Percentiles rank a stretch among this genome's conserved stretches.
Conservation (phyloP, 2,797 vertebrate species). For the Nothura maculosa region DNA sequence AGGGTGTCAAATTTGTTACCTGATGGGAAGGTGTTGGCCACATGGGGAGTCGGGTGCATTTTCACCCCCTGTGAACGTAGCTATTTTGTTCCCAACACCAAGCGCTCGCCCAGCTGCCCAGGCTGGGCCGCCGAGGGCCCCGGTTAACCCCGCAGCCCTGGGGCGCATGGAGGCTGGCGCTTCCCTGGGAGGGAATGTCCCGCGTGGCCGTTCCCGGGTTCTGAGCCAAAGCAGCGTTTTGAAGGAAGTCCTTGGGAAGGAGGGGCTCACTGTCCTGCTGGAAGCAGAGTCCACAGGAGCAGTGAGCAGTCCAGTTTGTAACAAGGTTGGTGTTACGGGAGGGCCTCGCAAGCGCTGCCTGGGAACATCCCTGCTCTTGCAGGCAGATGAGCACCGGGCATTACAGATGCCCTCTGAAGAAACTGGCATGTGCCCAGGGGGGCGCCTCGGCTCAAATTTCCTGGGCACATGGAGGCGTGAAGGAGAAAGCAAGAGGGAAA, state of each 20-base stretch:
- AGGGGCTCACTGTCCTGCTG: background rate
- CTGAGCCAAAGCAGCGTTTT: background rate
- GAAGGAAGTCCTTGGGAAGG: background rate
- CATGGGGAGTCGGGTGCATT: background rate
- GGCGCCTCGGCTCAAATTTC: background rate
- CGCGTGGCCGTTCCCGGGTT: background rate
- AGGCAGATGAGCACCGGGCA: constrained; percentile 32
- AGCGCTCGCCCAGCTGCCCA: background rate
- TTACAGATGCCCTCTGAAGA: constrained; percentile 43
- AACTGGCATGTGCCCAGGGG: background rate
- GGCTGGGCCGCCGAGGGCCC: accelerated
- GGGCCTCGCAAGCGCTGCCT: constrained; percentile 38
- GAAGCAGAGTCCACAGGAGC: background rate
- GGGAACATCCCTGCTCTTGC: constrained; percentile 26
- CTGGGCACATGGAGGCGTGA: accelerated
- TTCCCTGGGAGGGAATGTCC: background rate
- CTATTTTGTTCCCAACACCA: accelerated
- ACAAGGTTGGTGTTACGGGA: constrained; percentile 12
- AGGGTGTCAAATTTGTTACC: background rate
- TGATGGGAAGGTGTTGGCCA: background rate
- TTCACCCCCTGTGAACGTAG: background rate
- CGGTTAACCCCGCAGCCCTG: background rate
- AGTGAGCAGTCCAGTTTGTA: background rate
- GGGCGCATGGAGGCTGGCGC: background rate
- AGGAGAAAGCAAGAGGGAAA: background rate